These are phyloP conservation scores for Crioceris asparagi DNA, from an alignment of 2,888 invertebrate species.

Conservation along the genomic window DNA sequence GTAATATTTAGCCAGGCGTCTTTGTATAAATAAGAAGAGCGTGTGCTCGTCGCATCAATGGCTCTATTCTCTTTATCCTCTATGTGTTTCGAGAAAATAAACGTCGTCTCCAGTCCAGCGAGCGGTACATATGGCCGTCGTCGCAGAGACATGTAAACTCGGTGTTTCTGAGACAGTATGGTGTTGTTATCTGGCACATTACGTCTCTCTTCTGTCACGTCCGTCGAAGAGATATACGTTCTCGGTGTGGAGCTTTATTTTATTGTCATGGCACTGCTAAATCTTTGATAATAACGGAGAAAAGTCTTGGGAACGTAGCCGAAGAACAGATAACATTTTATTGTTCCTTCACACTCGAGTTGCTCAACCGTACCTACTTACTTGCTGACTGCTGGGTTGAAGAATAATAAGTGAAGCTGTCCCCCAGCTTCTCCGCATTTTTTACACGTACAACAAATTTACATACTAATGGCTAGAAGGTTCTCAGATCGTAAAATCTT, in stretches of 20 bases:
- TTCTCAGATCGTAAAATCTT: constrained; percentile 6
- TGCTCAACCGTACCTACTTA: constrained; percentile 6
- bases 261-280: constrained; percentile 21
- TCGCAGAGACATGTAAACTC: constrained; percentile 6
- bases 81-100: not conserved
- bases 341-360: constrained; percentile 22
- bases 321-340: constrained; percentile 19
- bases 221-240: constrained; percentile 25
- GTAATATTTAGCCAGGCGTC: no score
- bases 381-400: no score
- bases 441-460: constrained; percentile 7
- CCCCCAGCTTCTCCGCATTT: not conserved
- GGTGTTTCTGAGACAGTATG: constrained; percentile 3
- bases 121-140: constrained; percentile 6
- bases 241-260: constrained; percentile 25
- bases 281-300: constrained; percentile 25
- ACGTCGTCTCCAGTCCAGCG: no score
- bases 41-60: constrained; percentile 4
- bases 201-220: constrained; percentile 32
- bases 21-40: no score
- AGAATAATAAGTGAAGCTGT: no score
- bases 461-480: constrained; percentile 9
- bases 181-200: constrained; percentile 28
- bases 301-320: constrained; percentile 18
- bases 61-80: constrained; percentile 6